Evolutionary conservation across 2,797 vertebrate species (phyloP).

Genomic region (Parauchenoglanis punctatus): DNA sequence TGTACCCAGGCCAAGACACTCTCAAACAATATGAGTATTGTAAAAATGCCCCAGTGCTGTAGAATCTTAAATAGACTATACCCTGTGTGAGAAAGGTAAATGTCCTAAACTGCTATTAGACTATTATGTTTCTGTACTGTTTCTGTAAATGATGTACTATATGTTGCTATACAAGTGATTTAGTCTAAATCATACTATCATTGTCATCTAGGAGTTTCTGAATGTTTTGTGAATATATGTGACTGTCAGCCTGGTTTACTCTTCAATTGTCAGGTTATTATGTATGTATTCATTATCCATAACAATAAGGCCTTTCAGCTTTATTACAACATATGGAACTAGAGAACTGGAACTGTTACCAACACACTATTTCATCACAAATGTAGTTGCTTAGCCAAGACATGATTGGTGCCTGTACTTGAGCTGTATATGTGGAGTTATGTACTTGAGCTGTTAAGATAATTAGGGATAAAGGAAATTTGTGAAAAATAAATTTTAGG

Average conservation of each 20-base stretch:
- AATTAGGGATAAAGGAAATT: not conserved
- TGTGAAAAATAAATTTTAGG: not conserved
- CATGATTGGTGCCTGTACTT: not conserved
- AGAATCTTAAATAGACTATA: no score
- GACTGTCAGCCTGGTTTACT: not conserved
- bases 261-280: not conserved
- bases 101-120: no score
- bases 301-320: not conserved
- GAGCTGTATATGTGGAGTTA: not conserved
- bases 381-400: not conserved
- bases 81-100: no score
- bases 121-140: no score
- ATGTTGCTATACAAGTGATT: no score
- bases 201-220: not conserved
- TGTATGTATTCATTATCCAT: no score
- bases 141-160: no score
- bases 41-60: no score
- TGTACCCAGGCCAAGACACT: no score
- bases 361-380: not conserved
- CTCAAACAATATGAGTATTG: no score
- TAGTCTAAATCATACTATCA: not conserved
- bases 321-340: not conserved
- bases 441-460: not conserved
- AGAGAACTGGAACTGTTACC: not conserved
- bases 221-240: not conserved